These are phyloP conservation scores for Omphaloscelis lunosa DNA, from an alignment of 2,888 invertebrate species.

Conservation along the genomic window DNA sequence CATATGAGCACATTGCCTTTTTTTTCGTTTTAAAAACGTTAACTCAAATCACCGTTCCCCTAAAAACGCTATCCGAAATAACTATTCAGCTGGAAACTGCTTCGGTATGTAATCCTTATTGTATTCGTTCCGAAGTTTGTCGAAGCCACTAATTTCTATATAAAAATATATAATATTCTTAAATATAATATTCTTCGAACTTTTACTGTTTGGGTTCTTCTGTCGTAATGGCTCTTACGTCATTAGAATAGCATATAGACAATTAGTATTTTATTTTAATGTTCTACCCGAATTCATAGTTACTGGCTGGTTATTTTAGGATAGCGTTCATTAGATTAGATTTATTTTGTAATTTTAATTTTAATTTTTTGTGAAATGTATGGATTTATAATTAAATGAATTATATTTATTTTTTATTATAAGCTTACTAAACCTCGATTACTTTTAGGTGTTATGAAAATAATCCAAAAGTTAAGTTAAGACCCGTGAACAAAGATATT, in stretches of 20 bases:
- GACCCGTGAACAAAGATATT: constrained; percentile 82
- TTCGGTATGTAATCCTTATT: background rate
- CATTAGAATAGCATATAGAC: background rate
- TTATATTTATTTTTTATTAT: no score
- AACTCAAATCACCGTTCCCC: background rate
- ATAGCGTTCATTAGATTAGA: background rate
- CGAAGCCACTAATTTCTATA: background rate
- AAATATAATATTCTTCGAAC: background rate
- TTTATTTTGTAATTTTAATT: no score
- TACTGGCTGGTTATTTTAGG: background rate
- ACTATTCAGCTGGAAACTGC: background rate
- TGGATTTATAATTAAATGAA: no score
- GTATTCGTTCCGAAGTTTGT: background rate
- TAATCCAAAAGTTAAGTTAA: constrained; percentile 82
- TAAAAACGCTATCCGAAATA: background rate
- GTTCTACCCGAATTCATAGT: no score
- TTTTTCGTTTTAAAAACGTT: background rate
- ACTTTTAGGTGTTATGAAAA: constrained; percentile 82
- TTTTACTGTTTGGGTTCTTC: background rate
- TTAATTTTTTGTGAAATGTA: no score
- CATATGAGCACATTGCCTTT: background rate
- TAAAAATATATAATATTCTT: constrained; percentile 1
- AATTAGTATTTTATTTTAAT: background rate
- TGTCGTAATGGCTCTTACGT: background rate
- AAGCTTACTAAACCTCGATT: background rate